Base-by-base conservation (phyloP, 2,888 invertebrate species). In the Cataglyphis albicans region DNA sequence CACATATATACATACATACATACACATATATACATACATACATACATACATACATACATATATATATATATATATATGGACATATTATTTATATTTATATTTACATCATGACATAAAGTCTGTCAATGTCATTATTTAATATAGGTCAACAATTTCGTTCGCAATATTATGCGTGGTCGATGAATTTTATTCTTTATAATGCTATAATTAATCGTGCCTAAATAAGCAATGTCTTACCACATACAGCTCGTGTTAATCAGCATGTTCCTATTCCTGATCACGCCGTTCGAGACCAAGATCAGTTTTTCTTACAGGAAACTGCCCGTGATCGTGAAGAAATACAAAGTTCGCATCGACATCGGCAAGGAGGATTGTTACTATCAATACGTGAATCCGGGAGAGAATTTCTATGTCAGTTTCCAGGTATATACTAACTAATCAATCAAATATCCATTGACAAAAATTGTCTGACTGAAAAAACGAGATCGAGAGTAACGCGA, bases 341-440 rank as follows among this genome's bases (percentile, higher is more conserved):
- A 99, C 94, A 98, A 98, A 95, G 98, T 99, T 52, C 98, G 98
- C 95, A 97, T 99, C 86, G 98, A 98, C 92, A 98, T 98, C n/a
- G 98, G 98, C 82, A 97, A 97, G 93, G 98, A 99, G 95, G 99
- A 99, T 93, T 99, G 99, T 95, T 99, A 98, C 95, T 98, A 97
- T 95, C 99, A 99, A 95, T 98, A 97, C 95, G 98, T 98, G 83
- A 98, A 98, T 92, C 97, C 97, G 81, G 98, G 98, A 75, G 98
- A 98, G 32, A 98, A 98, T 84, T 97, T 99, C 94, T 98, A 98
- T 95, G 98, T 98, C 86, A 98, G 98, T 91, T 98, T 98, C 95
- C 98, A 98, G 96, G 99, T 98, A 48, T 48, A 48, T 18, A 95
- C 67, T 18, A 7, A 25, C 25, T 25, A 18, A 44, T n/a, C 41